phyloP scores from a whole-genome alignment of 2,797 vertebrate species.

The Champsocephalus gunnari region DNA sequence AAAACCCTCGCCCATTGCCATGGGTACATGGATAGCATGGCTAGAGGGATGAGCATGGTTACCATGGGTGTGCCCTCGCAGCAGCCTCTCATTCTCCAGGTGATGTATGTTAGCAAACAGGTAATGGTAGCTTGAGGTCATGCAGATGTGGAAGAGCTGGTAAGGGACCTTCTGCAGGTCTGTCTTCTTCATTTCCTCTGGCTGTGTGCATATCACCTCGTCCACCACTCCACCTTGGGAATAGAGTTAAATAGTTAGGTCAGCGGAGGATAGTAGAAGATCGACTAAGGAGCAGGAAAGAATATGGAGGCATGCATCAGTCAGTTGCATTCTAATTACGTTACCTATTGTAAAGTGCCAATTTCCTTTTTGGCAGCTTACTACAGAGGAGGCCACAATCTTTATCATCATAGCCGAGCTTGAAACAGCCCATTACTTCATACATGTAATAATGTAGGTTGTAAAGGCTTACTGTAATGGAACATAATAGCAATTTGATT shows the following conservation, averaged over 20 bases:
- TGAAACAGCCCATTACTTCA: constrained; percentile 21
- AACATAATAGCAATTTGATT: constrained; percentile 30
- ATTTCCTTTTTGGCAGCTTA: constrained; percentile 30
- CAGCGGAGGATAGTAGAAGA: constrained; percentile 6
- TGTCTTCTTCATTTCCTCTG: constrained; percentile 88
- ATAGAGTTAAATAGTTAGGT: constrained; percentile 29
- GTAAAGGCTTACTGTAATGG: constrained; percentile 32
- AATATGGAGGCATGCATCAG: neutral
- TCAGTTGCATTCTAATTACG: constrained; percentile 19
- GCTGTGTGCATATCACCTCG: constrained; percentile 87
- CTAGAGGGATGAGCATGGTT: constrained; percentile 79
- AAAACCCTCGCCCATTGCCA: constrained; percentile 74
- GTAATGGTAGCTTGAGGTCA: constrained; percentile 84
- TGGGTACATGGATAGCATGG: constrained; percentile 73
- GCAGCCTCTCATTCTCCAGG: constrained; percentile 77
- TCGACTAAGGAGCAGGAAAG: neutral
- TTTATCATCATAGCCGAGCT: constrained; percentile 14
- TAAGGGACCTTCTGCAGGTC: constrained; percentile 93
- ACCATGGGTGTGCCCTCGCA: constrained; percentile 74
- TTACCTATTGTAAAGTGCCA: constrained; percentile 10
- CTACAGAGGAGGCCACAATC: constrained; percentile 14
- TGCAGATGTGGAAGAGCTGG: constrained; percentile 91
- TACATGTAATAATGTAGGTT: constrained; percentile 29
- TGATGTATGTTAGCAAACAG: constrained; percentile 85
- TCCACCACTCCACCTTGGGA: constrained; percentile 90